These are phyloP conservation scores for Tetramorium alpestre DNA, from an alignment of 1,140 invertebrate species.

Conservation along the genomic window DNA sequence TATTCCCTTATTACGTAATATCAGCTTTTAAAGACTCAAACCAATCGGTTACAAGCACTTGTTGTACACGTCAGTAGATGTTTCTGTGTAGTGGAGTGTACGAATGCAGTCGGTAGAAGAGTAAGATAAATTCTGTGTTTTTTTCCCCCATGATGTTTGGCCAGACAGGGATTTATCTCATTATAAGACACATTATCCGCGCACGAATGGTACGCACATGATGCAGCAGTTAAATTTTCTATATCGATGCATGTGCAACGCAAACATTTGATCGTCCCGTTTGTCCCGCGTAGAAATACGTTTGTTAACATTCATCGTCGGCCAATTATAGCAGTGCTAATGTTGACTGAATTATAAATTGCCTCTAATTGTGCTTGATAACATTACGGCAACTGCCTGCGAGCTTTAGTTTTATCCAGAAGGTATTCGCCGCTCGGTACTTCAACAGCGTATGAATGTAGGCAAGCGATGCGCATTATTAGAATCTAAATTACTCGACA, in stretches of 20 bases:
- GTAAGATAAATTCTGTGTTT: not conserved
- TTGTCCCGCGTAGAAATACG: not conserved
- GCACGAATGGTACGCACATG: conserved; percentile 37
- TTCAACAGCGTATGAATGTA: not conserved
- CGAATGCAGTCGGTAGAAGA: not conserved
- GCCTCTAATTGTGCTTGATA: not conserved
- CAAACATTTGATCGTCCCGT: not conserved
- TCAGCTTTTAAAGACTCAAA: not conserved
- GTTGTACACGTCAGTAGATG: not conserved
- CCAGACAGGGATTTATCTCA: conserved; percentile 41
- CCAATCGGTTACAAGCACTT: not conserved
- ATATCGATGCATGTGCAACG: conserved; percentile 2
- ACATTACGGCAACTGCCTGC: not conserved
- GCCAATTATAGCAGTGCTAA: conserved; percentile 26
- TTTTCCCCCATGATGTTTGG: conserved; percentile 14
- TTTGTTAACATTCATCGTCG: conserved; percentile 4
- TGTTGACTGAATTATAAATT: conserved; percentile 28
- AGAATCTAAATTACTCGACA: not conserved
- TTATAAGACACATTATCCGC: conserved; percentile 46
- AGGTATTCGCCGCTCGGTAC: not conserved
- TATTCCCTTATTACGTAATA: conserved; percentile 16
- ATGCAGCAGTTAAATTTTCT: not conserved
- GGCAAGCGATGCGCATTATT: not conserved
- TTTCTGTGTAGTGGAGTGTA: not conserved
- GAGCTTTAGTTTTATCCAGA: not conserved